Evolutionary conservation across 2,113 vertebrate genomes (phyloP).

Genomic region (Rhizomys pruinosus): DNA sequence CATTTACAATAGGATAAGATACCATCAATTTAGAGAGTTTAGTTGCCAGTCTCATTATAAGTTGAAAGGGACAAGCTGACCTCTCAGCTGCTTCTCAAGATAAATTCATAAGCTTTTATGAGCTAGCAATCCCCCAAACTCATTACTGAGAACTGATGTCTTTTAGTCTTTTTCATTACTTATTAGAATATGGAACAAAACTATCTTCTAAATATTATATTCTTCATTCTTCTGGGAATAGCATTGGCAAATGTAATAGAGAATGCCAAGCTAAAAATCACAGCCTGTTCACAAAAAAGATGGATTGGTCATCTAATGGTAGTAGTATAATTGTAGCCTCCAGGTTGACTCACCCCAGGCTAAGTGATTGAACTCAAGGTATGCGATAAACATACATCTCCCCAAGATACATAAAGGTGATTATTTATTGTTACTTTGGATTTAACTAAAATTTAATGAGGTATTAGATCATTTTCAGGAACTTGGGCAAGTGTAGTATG

Average conservation of each 20-base stretch:
- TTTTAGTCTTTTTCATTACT: conserved; percentile 50
- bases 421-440: conserved; percentile 33
- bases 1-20: conserved; percentile 78
- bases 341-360: background rate
- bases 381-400: background rate
- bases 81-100: conserved; percentile 65
- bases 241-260: conserved; percentile 36
- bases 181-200: conserved; percentile 62
- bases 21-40: conserved; percentile 75
- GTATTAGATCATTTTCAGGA: background rate
- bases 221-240: conserved; percentile 32
- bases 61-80: conserved; percentile 77
- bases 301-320: background rate
- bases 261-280: conserved; percentile 10
- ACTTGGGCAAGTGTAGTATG: background rate
- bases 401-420: background rate
- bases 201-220: conserved; percentile 52
- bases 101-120: conserved; percentile 75
- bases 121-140: conserved; percentile 63
- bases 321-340: background rate
- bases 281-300: background rate
- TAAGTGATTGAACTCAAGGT: conserved; percentile 11
- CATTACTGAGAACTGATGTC: conserved; percentile 59
- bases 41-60: conserved; percentile 73
- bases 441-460: conserved; percentile 47